A percentile compares a stretch with the other conserved stretches of the same genome.
Evolutionary conservation across 2,113 vertebrate species (phyloP).

Genomic region (Circaetus cinerascens): DNA sequence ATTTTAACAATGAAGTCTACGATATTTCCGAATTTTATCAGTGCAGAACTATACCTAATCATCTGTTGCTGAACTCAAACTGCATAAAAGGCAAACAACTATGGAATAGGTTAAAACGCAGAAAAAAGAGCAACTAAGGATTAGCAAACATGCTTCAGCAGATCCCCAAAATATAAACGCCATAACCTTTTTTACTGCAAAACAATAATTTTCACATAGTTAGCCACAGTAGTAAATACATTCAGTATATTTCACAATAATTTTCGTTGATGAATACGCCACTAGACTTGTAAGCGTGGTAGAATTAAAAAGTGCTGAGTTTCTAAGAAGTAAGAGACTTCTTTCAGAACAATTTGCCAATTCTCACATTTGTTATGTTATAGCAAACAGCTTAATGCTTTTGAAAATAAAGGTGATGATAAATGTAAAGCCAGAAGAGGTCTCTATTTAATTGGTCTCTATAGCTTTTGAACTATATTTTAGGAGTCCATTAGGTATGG

Average conservation of each 20-base stretch:
- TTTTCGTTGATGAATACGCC: constrained; percentile 9
- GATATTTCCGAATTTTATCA: not conserved
- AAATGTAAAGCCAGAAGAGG: not conserved
- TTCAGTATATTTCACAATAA: constrained; percentile 19
- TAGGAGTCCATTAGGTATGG: not conserved
- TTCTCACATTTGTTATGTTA: not conserved
- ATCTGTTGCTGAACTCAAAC: not conserved
- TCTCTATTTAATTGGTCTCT: not conserved
- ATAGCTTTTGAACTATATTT: not conserved
- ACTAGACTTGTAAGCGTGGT: not conserved
- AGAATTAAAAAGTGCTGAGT: not conserved
- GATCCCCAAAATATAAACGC: not conserved
- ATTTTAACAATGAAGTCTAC: not conserved
- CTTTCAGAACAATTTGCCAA: not conserved
- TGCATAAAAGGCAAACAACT: not conserved
- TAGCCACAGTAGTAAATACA: constrained; percentile 36
- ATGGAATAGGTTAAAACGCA: not conserved
- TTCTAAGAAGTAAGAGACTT: not conserved
- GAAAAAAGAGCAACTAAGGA: not conserved
- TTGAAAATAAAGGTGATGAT: not conserved
- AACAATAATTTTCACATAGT: constrained; percentile 19
- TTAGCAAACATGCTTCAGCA: constrained; percentile 30
- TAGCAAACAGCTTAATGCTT: not conserved
- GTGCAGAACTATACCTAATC: not conserved
- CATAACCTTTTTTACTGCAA: constrained; percentile 31